Conservation (phyloP, 2,113 vertebrate genomes). For the Tringa solitaria region DNA sequence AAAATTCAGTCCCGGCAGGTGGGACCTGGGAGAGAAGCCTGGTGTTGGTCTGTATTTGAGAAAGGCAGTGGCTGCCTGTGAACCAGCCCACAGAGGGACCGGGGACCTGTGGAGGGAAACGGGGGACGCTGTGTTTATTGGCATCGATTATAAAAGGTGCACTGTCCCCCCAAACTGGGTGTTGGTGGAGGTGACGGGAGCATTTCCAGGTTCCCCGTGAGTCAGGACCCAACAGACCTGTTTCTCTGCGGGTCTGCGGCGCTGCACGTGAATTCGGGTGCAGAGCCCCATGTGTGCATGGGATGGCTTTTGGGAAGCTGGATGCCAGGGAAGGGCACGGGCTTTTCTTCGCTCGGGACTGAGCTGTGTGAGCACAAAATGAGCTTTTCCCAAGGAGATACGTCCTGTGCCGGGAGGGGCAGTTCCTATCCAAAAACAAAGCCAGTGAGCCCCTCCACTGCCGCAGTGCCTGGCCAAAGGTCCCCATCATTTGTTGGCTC, state of each 20-base stretch:
- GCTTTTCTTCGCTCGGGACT: background rate
- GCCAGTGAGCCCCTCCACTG: background rate
- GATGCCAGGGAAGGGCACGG: accelerated
- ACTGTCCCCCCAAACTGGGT: background rate
- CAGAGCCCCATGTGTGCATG: accelerated
- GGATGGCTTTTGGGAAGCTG: background rate
- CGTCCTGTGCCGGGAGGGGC: background rate
- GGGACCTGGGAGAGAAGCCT: background rate
- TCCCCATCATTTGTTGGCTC: background rate
- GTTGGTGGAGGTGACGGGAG: background rate
- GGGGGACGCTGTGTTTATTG: background rate
- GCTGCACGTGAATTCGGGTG: accelerated
- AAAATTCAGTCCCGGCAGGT: background rate
- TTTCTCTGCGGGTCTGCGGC: background rate
- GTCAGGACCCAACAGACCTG: background rate
- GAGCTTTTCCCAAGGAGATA: background rate
- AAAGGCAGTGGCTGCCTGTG: background rate
- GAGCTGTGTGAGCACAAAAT: accelerated
- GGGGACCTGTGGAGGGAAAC: background rate
- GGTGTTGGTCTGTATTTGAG: background rate
- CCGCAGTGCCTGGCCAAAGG: accelerated
- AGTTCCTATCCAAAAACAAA: background rate
- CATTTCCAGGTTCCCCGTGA: background rate
- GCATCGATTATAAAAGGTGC: background rate
- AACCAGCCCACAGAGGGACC: background rate